These are phyloP conservation scores for Poicephalus gulielmi DNA, from an alignment of 2,113 vertebrate genomes.

Conservation along the genomic window DNA sequence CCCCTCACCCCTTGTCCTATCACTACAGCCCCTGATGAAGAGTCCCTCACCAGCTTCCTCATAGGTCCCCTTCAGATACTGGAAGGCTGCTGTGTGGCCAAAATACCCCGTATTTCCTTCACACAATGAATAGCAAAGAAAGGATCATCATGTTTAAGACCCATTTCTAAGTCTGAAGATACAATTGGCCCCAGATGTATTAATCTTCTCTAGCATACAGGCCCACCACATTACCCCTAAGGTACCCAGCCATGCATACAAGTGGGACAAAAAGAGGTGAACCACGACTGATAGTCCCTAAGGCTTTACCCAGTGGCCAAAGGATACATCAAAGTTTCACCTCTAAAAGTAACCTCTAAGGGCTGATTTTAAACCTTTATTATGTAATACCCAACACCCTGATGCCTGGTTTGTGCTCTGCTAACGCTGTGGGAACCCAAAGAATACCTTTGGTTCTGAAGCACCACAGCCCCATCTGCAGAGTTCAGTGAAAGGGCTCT, in stretches of 20 bases:
- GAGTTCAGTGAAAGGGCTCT: neutral
- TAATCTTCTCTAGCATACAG: too few species aligned
- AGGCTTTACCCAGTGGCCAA: neutral
- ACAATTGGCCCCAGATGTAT: fast-evolving
- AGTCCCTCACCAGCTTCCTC: neutral
- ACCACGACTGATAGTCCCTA: fast-evolving
- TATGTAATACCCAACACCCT: neutral
- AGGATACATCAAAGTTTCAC: neutral
- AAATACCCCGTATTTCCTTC: neutral
- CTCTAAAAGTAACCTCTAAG: neutral
- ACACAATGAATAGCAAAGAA: fast-evolving
- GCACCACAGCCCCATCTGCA: fast-evolving
- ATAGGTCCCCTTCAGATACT: neutral
- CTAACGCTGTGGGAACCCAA: neutral
- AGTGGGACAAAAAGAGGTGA: neutral
- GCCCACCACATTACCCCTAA: fast-evolving
- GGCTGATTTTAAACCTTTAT: neutral
- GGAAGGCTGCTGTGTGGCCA: neutral
- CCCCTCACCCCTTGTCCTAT: neutral
- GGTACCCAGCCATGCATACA: fast-evolving
- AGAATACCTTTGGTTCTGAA: neutral
- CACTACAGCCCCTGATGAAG: neutral
- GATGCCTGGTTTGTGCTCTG: neutral
- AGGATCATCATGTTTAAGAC: neutral
- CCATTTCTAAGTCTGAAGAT: neutral